These are phyloP conservation scores for Seriola rivoliana DNA, from an alignment of 2,113 vertebrate genomes.

Conservation along the genomic window DNA sequence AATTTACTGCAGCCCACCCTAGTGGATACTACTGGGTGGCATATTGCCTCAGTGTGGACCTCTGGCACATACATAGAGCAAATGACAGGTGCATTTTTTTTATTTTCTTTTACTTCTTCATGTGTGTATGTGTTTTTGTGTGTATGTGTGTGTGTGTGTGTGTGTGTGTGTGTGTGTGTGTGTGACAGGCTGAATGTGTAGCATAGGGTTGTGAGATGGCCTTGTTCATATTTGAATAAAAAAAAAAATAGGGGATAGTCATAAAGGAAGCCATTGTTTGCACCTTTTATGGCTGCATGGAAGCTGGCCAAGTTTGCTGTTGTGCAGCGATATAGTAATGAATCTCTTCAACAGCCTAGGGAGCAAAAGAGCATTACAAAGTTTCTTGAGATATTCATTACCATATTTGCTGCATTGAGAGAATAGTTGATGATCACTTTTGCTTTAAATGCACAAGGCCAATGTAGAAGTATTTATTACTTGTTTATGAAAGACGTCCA, in stretches of 20 bases:
- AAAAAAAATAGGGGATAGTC: constrained; percentile 40
- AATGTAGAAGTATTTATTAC: constrained; percentile 63
- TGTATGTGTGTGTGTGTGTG: neutral
- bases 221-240: constrained; percentile 41
- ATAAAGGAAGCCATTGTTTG: constrained; percentile 49
- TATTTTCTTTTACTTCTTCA: constrained; percentile 19
- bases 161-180: neutral
- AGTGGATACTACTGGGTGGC: constrained; percentile 54
- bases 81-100: constrained; percentile 40
- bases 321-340: constrained; percentile 55
- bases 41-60: constrained; percentile 48
- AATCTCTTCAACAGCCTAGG: constrained; percentile 59
- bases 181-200: neutral
- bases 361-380: constrained; percentile 56
- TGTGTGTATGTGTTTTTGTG: neutral
- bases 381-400: constrained; percentile 68
- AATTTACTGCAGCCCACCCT: constrained; percentile 71
- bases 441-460: constrained; percentile 62
- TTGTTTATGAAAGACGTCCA: constrained; percentile 53
- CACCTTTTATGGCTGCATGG: constrained; percentile 55
- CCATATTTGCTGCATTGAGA: constrained; percentile 61
- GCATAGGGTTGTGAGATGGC: constrained; percentile 1
- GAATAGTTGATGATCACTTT: constrained; percentile 61
- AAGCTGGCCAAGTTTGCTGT: constrained; percentile 52
- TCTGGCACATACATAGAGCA: constrained; percentile 19